A percentile compares a stretch with the other conserved stretches of the same genome.
Conservation (phyloP, 2,888 invertebrate genomes). For the Maniola hyperantus region DNA sequence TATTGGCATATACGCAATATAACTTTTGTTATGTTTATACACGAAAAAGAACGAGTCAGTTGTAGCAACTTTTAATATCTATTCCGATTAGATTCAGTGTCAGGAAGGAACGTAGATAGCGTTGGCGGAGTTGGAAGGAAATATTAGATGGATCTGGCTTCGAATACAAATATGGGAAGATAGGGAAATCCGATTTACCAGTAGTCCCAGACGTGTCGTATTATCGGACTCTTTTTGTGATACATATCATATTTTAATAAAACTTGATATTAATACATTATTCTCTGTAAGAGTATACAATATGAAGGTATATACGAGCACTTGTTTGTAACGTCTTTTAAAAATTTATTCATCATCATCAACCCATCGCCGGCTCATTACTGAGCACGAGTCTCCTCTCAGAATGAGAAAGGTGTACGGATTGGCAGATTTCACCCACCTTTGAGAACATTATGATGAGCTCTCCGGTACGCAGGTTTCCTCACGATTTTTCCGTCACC, state of each 20-base stretch:
- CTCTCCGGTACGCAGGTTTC: no score
- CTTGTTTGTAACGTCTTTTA: background rate
- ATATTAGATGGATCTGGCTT: slow-evolving; percentile 80
- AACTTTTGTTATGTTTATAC: slow-evolving; percentile 19
- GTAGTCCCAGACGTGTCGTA: slow-evolving; percentile 77
- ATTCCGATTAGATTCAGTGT: slow-evolving; percentile 83
- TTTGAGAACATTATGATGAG: no score
- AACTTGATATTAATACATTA: slow-evolving; percentile 17
- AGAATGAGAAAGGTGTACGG: no score
- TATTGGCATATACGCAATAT: background rate
- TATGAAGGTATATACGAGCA: background rate
- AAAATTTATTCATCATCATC: no score
- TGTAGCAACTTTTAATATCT: slow-evolving; percentile 82
- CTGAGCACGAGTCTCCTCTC: no score
- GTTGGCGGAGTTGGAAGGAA: slow-evolving; percentile 77
- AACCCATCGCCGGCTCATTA: no score
- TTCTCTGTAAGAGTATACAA: background rate
- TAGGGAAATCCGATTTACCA: slow-evolving; percentile 80
- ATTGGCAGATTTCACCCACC: no score
- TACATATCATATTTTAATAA: slow-evolving; percentile 72
- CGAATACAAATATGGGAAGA: slow-evolving; percentile 82
- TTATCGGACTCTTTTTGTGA: slow-evolving; percentile 75
- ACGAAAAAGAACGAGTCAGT: slow-evolving; percentile 59
- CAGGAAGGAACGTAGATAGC: slow-evolving; percentile 80
- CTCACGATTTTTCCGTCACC: no score